A percentile compares a stretch with the other conserved stretches of the same genome.
Evolutionary conservation across 2,113 vertebrate species (phyloP).

Genomic region (Meriones unguiculatus): DNA sequence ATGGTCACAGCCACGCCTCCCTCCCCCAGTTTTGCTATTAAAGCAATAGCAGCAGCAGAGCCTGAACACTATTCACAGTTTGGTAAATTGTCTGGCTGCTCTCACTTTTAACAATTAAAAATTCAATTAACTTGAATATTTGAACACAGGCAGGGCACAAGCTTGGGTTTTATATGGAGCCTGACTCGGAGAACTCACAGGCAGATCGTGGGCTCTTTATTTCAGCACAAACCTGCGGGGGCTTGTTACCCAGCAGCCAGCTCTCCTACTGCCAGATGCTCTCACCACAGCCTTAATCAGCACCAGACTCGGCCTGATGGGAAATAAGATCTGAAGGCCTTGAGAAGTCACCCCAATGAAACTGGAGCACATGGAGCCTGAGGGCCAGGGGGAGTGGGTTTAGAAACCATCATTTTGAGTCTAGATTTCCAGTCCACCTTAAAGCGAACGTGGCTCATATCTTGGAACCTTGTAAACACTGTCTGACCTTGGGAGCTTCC

Average conservation of each 20-base stretch:
- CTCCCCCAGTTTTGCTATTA: neutral
- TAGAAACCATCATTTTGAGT: constrained; percentile 66
- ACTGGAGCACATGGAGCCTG: constrained; percentile 68
- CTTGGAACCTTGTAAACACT: constrained; percentile 1
- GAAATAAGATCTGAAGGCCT: constrained; percentile 80
- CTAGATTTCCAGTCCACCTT: constrained; percentile 41
- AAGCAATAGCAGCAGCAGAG: neutral
- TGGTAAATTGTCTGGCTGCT: constrained; percentile 65
- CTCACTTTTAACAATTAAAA: constrained; percentile 82
- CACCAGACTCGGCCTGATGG: constrained; percentile 81
- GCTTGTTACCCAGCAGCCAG: constrained; percentile 78
- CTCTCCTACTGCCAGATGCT: constrained; percentile 77
- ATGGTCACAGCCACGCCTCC: neutral
- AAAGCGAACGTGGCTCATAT: constrained; percentile 43
- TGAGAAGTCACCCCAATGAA: constrained; percentile 80
- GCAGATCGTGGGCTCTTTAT: constrained; percentile 80
- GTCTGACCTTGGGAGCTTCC: neutral
- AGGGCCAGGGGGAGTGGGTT: constrained; percentile 40
- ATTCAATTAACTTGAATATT: constrained; percentile 74
- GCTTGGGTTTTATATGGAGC: constrained; percentile 82
- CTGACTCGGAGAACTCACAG: constrained; percentile 82
- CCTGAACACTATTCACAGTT: neutral
- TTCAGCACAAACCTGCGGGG: constrained; percentile 81
- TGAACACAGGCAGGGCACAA: constrained; percentile 80
- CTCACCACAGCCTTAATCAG: constrained; percentile 83